Conservation (phyloP, 2,113 vertebrate genomes). For the Phainopepla nitens region DNA sequence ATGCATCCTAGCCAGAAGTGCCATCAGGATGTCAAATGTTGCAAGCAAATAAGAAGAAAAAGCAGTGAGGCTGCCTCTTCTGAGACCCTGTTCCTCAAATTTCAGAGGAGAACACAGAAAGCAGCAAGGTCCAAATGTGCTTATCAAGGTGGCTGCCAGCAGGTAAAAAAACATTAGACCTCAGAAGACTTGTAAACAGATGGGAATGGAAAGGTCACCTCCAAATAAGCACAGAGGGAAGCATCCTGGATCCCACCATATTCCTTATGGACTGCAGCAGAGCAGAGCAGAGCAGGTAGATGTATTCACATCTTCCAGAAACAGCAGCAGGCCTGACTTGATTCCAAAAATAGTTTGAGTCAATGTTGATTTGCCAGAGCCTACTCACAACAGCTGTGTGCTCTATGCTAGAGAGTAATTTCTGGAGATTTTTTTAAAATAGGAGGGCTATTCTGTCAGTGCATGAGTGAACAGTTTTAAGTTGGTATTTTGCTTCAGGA, state of each 20-base stretch:
- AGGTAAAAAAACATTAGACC: background rate
- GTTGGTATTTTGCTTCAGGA: background rate
- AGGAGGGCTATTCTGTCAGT: background rate
- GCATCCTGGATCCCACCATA: background rate
- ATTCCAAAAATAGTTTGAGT: slow-evolving; percentile 48
- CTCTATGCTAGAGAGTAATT: background rate
- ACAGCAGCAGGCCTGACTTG: slow-evolving; percentile 35
- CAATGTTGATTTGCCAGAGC: slow-evolving; percentile 47
- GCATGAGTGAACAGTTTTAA: background rate
- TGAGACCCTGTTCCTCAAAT: background rate
- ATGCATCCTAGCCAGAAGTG: background rate
- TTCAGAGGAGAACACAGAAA: background rate
- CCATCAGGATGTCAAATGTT: background rate
- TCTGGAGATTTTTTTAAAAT: background rate
- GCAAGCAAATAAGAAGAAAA: background rate
- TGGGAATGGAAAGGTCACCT: background rate
- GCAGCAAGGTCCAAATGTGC: background rate
- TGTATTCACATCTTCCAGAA: slow-evolving; percentile 12
- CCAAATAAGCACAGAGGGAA: background rate
- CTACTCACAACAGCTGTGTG: slow-evolving; percentile 46
- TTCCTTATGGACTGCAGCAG: background rate
- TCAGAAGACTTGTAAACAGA: background rate
- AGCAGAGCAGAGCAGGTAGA: slow-evolving; percentile 4
- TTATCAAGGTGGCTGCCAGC: background rate
- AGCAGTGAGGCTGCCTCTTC: background rate